A percentile compares a stretch with the other conserved stretches of the same genome.
Conservation (phyloP, 2,113 vertebrate species). For the Hystrix cristata region DNA sequence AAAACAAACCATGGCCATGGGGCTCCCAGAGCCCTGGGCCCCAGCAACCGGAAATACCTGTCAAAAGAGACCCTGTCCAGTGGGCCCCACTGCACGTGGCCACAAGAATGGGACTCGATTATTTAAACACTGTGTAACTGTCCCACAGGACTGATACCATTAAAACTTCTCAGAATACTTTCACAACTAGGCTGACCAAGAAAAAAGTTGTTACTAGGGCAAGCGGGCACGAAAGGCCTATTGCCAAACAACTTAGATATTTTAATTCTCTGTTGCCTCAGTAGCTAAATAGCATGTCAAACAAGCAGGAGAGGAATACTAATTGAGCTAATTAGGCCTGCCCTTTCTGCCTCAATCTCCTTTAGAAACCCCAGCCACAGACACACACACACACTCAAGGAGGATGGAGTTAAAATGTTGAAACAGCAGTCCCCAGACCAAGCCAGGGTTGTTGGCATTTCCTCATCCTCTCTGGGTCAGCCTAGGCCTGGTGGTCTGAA, state of each 20-base stretch:
- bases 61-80: not conserved
- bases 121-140: not conserved
- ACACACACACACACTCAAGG: not conserved
- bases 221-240: constrained; percentile 64
- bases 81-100: not conserved
- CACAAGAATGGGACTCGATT: not conserved
- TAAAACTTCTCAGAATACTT: constrained; percentile 39
- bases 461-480: not conserved
- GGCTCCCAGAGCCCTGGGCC: not conserved
- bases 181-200: not conserved
- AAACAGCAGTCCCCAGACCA: constrained; percentile 59
- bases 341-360: constrained; percentile 77
- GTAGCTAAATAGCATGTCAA: constrained; percentile 79
- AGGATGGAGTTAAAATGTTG: constrained; percentile 53
- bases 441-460: not conserved
- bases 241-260: constrained; percentile 80
- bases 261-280: constrained; percentile 79
- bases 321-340: constrained; percentile 83
- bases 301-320: constrained; percentile 81
- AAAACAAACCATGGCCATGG: not conserved
- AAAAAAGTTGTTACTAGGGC: constrained; percentile 65
- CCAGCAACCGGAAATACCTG: constrained; percentile 23
- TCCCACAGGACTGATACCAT: not conserved
- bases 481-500: not conserved
- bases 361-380: constrained; percentile 42